Base-by-base conservation (phyloP, 2,888 invertebrate species). In the Chironomus riparius region DNA sequence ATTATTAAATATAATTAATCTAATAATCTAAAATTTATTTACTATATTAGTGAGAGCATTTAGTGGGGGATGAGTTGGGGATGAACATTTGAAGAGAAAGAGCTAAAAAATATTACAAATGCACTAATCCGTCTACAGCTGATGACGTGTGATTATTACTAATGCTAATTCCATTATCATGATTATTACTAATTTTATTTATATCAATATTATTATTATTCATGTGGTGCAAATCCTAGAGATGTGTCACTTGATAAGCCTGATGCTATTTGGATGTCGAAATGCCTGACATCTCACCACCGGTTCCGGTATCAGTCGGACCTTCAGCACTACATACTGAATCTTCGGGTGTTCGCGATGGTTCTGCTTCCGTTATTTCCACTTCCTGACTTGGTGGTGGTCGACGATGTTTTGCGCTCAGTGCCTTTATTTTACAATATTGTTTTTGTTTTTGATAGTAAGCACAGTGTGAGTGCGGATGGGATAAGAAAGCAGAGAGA, bases 261-360 rank as follows among this genome's bases (percentile, higher is more conserved):
- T 21, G 68, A 68, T 74, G 74, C 76, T 76, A 78, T 77, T 78
- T 83, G 24, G 84, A 83, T 78, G 82, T 82, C 75, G 84, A 84
- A 78, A 84, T 81, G 76, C 83, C 83, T 73, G 84, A 84, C 77
- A 83, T 81, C 81, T 84, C 84, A 65, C 82, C 84, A 80, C 81
- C 82, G 48, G 83, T 83, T 6, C 62, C 76, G 24, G 70, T 65
- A 78, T 84, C 90, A 78, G 90, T 90, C 77, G 92, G 91, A 2
- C 93, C 95, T 84, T 95, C 95, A 79, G 89, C 91, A 80, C 94
- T 94, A 85, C 94, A 95, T 65, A 94, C 93, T 1, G 94, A 94
- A 85, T 95, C 95, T 83, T 95, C 95, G 12, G 94, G 94, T 18
- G 94, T 94, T 78, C 92, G 88, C 22, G 94, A 94, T 73, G 91